phyloP scores from a whole-genome alignment of 2,797 vertebrate genomes.

The Macropodus opercularis region DNA sequence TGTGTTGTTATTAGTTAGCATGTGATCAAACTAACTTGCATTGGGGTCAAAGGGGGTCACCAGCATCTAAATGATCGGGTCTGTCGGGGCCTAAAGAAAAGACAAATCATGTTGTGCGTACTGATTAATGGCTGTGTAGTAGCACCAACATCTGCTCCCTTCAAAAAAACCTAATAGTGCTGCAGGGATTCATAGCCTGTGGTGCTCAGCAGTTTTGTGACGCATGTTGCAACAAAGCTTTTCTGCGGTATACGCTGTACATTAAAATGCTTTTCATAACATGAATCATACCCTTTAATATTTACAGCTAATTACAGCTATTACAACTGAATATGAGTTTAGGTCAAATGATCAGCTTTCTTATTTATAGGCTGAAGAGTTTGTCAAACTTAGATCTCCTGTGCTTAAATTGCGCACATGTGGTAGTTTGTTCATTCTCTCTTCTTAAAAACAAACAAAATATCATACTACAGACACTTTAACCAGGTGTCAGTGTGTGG shows the following conservation, averaged over 20 bases:
- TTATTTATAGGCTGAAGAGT: too few species aligned
- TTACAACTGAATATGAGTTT: background rate
- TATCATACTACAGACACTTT: too few species aligned
- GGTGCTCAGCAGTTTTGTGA: slow-evolving; percentile 26
- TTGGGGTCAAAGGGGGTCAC: slow-evolving; percentile 4
- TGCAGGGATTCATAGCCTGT: slow-evolving; percentile 20
- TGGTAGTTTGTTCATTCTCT: too few species aligned
- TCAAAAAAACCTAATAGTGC: slow-evolving; percentile 3
- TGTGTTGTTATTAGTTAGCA: slow-evolving; percentile 5
- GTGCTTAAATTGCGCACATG: too few species aligned
- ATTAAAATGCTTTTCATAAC: background rate
- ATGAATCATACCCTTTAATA: too few species aligned
- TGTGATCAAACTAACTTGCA: slow-evolving; percentile 2
- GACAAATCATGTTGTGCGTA: slow-evolving; percentile 8
- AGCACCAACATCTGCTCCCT: slow-evolving; percentile 45
- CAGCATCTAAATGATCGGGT: slow-evolving; percentile 2
- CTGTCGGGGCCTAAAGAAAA: slow-evolving; percentile 1
- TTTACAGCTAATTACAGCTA: too few species aligned
- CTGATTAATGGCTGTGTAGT: slow-evolving; percentile 24
- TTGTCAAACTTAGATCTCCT: too few species aligned
- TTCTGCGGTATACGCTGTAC: background rate
- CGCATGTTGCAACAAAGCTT: background rate
- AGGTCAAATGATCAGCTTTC: too few species aligned
- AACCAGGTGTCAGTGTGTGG: too few species aligned
- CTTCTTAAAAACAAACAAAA: too few species aligned